phyloP scores from a whole-genome alignment of 2,113 vertebrate genomes.

The Saccopteryx bilineata region DNA sequence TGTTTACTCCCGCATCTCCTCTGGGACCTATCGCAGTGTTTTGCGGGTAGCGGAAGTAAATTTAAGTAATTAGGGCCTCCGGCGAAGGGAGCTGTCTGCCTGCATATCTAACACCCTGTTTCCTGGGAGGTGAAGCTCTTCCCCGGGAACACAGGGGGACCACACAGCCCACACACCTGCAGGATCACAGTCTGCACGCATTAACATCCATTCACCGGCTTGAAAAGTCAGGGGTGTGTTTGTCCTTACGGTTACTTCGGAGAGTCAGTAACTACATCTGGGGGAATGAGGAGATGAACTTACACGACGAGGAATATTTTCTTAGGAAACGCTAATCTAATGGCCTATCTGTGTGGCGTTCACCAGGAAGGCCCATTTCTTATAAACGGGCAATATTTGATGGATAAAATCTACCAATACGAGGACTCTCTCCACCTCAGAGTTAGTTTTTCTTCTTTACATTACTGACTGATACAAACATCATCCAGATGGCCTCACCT shows the following conservation, averaged over 20 bases:
- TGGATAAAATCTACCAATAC: background rate
- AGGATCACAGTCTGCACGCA: background rate
- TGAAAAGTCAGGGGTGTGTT: background rate
- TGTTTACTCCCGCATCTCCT: slow-evolving; percentile 71
- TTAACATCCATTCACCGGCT: background rate
- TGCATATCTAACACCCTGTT: background rate
- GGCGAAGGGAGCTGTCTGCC: slow-evolving; percentile 64
- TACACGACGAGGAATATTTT: background rate
- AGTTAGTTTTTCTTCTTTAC: background rate
- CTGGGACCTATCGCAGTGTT: slow-evolving; percentile 55
- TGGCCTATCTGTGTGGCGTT: background rate
- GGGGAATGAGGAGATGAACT: background rate
- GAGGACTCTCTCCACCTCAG: background rate
- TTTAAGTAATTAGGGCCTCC: slow-evolving; percentile 73
- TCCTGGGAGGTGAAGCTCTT: background rate
- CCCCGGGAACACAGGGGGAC: background rate
- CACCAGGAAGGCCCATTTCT: background rate
- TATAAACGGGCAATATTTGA: background rate
- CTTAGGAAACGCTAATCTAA: background rate
- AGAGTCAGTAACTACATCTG: background rate
- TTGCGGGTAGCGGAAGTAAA: slow-evolving; percentile 71
- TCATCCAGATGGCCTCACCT: background rate
- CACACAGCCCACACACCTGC: slow-evolving; percentile 22
- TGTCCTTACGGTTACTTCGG: background rate
- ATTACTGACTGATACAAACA: background rate